A percentile compares a stretch with the other conserved stretches of the same genome.
Conservation (phyloP, 2,888 invertebrate species). For the Ichneumon xanthorius region DNA sequence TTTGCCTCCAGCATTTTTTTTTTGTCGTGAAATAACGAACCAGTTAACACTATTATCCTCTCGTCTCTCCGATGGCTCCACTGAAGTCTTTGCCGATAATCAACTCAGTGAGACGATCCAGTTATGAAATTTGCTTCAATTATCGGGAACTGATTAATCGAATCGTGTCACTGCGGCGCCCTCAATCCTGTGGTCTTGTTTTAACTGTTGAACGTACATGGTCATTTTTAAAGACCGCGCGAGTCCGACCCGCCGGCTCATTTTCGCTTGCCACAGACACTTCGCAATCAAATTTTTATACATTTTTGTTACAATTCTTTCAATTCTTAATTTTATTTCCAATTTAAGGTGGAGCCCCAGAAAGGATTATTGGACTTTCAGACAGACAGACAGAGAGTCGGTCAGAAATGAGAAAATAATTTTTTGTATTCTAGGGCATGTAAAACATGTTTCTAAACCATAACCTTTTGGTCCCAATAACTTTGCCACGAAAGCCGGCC, state of each 20-base stretch:
- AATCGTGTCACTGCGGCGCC: neutral
- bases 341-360: neutral
- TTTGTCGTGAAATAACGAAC: conserved; percentile 47
- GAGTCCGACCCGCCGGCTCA: neutral
- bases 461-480: neutral
- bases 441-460: neutral
- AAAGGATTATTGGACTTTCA: neutral
- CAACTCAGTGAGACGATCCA: conserved; percentile 17
- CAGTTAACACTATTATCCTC: conserved; percentile 44
- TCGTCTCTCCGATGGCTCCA: conserved; percentile 10
- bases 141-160: conserved; percentile 22
- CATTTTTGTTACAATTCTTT: neutral
- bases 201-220: neutral
- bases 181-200: neutral
- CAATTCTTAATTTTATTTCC: neutral
- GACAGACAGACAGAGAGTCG: neutral
- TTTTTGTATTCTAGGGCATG: neutral
- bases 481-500: neutral
- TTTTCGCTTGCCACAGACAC: neutral
- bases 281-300: neutral
- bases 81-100: conserved; percentile 40
- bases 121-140: conserved; percentile 26
- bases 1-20: conserved; percentile 22
- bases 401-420: neutral
- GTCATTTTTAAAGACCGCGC: neutral